Base-by-base conservation (phyloP, 2,797 vertebrate species). In the Limnodromus scolopaceus region DNA sequence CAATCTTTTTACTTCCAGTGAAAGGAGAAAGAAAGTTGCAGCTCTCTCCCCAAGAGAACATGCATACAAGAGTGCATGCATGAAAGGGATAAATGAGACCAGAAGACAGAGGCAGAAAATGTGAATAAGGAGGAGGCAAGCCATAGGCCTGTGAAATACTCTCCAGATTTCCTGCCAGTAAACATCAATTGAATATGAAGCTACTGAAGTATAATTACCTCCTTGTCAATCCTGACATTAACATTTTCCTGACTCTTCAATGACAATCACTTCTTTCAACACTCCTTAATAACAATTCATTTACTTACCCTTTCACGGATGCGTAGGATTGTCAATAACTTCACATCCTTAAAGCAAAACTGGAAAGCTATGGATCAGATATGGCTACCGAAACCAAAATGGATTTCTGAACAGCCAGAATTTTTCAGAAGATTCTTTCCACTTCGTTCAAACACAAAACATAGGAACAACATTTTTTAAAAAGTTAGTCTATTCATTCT, bases 261-360 rank as follows among this genome's bases (percentile, higher is more conserved):
- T 95, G 93, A 97, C 97, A 98, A 97, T 96, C 92, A 93, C 92
- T 81, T 96, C 96, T 97, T 97, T 96, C 94, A 97, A 79, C 96
- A 54, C 95, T 95, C 68, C 90, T 92, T 95, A 98, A 95, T 97
- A 96, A 98, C 93, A 98, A 97, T 93, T 95, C 87, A 95, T 96
- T 97, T 97, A 91, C 96, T 98, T 90, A 91, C 82, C 89, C 92
- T 79, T 96, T 93, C 93, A 89, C 2, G 1, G 92, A 88, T 94
- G 76, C 80, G 87, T 57, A 95, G 89, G 89, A 70, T 91, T 95
- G 83, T 96, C 97, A 97, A 85, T 95, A 97, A 93, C 83, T 71
- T 96, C 96, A 89, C 81, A 85, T 91, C 91, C 84, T 97, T 94
- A 93, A 75, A 80, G 34, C 65, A 77, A 54, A 94, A 89, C 49